Conservation (phyloP, 2,888 invertebrate genomes). For the Theristus sp. region DNA sequence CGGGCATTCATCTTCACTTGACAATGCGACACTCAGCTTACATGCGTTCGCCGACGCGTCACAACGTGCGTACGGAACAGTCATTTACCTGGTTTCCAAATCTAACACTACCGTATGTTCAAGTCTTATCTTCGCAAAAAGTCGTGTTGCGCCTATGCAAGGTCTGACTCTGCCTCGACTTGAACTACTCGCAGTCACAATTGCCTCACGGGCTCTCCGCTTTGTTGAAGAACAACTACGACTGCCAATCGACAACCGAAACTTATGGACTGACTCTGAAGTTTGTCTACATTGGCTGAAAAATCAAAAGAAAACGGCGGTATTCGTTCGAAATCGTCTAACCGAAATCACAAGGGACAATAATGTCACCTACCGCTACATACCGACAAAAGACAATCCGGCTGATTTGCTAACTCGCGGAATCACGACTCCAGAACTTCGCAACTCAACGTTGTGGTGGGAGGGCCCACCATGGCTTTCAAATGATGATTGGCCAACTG, state of each 20-base stretch:
- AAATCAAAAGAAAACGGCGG: neutral
- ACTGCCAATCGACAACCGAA: slow-evolving; percentile 7
- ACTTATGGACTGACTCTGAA: slow-evolving; percentile 12
- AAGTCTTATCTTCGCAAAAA: slow-evolving; percentile 9
- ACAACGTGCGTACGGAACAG: slow-evolving; percentile 11
- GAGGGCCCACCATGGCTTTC: slow-evolving; percentile 13
- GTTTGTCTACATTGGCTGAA: slow-evolving; percentile 13
- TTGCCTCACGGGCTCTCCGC: slow-evolving; percentile 3
- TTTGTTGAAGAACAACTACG: slow-evolving; percentile 11
- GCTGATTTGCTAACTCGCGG: slow-evolving; percentile 15
- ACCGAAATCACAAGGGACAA: slow-evolving; percentile 10
- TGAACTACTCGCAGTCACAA: slow-evolving; percentile 4
- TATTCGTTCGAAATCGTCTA: slow-evolving; percentile 14
- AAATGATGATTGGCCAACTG: neutral
- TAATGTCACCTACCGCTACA: slow-evolving; percentile 11
- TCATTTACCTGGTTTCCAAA: slow-evolving; percentile 9
- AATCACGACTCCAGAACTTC: slow-evolving; percentile 8
- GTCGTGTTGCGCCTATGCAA: slow-evolving; percentile 14
- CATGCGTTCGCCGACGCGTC: slow-evolving; percentile 15
- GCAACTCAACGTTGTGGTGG: slow-evolving; percentile 10
- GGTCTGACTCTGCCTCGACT: slow-evolving; percentile 12
- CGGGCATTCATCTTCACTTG: neutral
- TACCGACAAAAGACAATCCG: slow-evolving; percentile 12
- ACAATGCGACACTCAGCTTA: neutral
- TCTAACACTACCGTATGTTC: neutral